phyloP scores from a whole-genome alignment of 1,140 invertebrate genomes.

The Macrobrachium rosenbergii region DNA sequence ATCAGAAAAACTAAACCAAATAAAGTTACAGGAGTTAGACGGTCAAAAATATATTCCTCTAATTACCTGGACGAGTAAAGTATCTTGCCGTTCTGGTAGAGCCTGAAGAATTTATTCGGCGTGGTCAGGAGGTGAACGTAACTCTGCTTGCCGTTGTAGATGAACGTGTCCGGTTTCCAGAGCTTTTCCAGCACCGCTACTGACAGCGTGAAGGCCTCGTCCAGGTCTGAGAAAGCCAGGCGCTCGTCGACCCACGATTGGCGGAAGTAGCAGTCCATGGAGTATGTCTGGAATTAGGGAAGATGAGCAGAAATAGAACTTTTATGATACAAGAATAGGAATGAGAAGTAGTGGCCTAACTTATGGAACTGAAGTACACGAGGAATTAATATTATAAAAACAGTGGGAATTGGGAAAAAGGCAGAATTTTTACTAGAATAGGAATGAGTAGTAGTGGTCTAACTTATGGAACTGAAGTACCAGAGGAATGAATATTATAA shows the following conservation, averaged over 20 bases:
- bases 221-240: constrained; percentile 80
- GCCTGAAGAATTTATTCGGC: constrained; percentile 92
- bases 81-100: constrained; percentile 90
- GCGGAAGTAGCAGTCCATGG: constrained; percentile 97
- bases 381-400: too few species aligned
- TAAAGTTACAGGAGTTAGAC: too few species aligned
- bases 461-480: too few species aligned
- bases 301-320: constrained; percentile 85
- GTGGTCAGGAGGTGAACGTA: constrained; percentile 96
- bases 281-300: constrained; percentile 85
- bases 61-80: constrained; percentile 93
- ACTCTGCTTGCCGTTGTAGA: constrained; percentile 91
- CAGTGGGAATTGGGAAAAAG: constrained; percentile 80
- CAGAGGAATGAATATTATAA: too few species aligned
- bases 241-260: constrained; percentile 88
- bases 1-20: too few species aligned
- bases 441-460: too few species aligned
- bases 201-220: constrained; percentile 84
- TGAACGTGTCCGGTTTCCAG: constrained; percentile 96
- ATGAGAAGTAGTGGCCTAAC: too few species aligned
- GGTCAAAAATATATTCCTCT: background rate
- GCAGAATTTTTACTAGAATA: constrained; percentile 78
- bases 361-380: too few species aligned
- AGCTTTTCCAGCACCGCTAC: constrained; percentile 94
- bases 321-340: background rate